Evolutionary conservation across 37 sponge, comb jelly and placozoan species (phyloP), one percentile per base, ranked within the genome.

Genomic region (Hormiphora californensis): DNA sequence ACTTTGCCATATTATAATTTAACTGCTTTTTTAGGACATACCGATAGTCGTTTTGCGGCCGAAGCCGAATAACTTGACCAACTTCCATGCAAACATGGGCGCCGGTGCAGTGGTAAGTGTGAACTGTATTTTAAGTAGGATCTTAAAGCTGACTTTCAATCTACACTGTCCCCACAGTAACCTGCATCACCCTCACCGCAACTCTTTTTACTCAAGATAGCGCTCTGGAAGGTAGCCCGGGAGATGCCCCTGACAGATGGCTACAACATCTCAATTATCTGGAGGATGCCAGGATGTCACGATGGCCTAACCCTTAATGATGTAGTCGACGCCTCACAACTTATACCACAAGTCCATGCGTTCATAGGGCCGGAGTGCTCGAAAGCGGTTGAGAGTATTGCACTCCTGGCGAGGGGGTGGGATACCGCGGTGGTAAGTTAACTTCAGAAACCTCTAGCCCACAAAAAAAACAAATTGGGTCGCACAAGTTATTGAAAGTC

Each of bases 331-430:
- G 61, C 61, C 7, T n/a, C n/a, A n/a, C n/a, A n/a, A n/a, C n/a
- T n/a, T n/a, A n/a, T n/a, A n/a, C n/a, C n/a, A n/a, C n/a, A n/a
- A n/a, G n/a, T n/a, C 3, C 61, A 57, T 30, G 61, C 30, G 61
- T 57, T 57, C 23, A 57, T 57, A 21, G 61, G 61, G n/a, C 61
- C 61, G 27, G 61, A 57, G n/a, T 57, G 61, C n/a, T 57, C 61
- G 17, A 57, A 57, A 57, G 7, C 61, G 7, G 61, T 57, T 5
- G 61, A 57, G n/a, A 57, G 61, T 15, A 57, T 57, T 12, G 61
- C 61, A 5, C 61, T 57, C 3, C 23, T 57, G 61, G 61, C 61
- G n/a, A 23, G 61, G 7, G 61, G 61, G 30, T 57, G 61, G 61
- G 27, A 57, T 30, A 57, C 23, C n/a, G 61, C 61, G 7, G 17